These are phyloP conservation scores for Aphyosemion australe DNA, from an alignment of 2,113 vertebrate genomes.

Conservation along the genomic window DNA sequence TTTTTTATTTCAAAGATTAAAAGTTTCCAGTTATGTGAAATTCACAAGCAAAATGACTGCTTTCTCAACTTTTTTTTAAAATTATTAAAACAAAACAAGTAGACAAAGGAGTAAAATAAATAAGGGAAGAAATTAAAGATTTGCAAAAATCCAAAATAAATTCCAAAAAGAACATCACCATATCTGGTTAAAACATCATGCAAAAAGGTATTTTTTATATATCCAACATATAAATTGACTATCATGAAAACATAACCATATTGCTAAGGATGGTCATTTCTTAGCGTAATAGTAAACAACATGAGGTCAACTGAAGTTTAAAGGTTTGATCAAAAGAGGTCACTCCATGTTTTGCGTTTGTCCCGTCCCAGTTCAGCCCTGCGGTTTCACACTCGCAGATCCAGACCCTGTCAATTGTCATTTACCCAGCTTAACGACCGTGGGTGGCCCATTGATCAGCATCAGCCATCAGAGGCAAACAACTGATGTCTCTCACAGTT, in stretches of 20 bases:
- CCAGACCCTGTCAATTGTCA: conserved; percentile 40
- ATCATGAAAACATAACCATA: no score
- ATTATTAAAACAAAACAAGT: no score
- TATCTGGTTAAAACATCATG: no score
- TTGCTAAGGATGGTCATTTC: neutral
- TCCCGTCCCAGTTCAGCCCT: neutral
- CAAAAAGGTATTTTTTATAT: no score
- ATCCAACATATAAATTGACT: no score
- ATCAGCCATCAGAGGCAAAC: conserved; percentile 2
- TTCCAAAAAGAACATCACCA: no score
- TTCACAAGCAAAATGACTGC: no score
- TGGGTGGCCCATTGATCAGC: conserved; percentile 47
- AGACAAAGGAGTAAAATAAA: neutral
- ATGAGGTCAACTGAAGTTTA: neutral
- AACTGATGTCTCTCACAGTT: conserved; percentile 35
- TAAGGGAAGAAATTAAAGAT: no score
- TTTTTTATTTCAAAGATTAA: neutral
- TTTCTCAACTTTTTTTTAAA: neutral
- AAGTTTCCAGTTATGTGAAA: no score
- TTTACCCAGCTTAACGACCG: conserved; percentile 47
- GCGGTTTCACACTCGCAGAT: conserved; percentile 7
- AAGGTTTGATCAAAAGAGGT: conserved; percentile 33
- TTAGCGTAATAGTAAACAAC: neutral
- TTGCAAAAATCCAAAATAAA: no score
- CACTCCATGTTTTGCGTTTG: conserved; percentile 2